Conservation (phyloP, 2,797 vertebrate genomes). For the Spheniscus humboldti region DNA sequence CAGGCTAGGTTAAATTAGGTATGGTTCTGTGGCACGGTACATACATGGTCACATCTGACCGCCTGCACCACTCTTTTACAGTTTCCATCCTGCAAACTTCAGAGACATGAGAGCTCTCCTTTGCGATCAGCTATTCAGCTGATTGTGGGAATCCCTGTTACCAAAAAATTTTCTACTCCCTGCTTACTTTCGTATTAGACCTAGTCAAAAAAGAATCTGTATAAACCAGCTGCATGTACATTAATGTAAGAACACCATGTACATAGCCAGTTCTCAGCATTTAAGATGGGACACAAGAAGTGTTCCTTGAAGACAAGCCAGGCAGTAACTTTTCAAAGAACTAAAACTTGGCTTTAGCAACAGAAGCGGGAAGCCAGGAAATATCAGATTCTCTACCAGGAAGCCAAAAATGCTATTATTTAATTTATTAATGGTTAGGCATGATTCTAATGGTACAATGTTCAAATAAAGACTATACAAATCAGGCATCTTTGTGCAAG, state of each 20-base stretch:
- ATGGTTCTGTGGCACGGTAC: background rate
- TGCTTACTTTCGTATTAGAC: background rate
- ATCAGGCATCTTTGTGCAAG: background rate
- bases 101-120: background rate
- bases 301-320: constrained; percentile 48
- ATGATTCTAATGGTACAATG: constrained; percentile 4
- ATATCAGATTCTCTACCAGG: constrained; percentile 6
- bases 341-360: constrained; percentile 35
- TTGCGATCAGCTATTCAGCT: background rate
- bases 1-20: background rate
- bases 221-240: background rate
- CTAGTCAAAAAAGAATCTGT: background rate
- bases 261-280: background rate
- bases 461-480: background rate
- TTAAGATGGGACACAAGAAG: constrained; percentile 20
- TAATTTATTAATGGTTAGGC: constrained; percentile 39
- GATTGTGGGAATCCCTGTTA: background rate
- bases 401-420: constrained; percentile 52
- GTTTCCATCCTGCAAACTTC: background rate
- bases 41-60: background rate
- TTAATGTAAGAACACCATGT: background rate
- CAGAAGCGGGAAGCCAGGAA: constrained; percentile 33
- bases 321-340: constrained; percentile 48
- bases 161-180: background rate
- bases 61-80: background rate